A percentile compares a stretch with the other conserved stretches of the same genome.
phyloP scores from a whole-genome alignment of 2,113 vertebrate genomes.

The Orcinus orca region DNA sequence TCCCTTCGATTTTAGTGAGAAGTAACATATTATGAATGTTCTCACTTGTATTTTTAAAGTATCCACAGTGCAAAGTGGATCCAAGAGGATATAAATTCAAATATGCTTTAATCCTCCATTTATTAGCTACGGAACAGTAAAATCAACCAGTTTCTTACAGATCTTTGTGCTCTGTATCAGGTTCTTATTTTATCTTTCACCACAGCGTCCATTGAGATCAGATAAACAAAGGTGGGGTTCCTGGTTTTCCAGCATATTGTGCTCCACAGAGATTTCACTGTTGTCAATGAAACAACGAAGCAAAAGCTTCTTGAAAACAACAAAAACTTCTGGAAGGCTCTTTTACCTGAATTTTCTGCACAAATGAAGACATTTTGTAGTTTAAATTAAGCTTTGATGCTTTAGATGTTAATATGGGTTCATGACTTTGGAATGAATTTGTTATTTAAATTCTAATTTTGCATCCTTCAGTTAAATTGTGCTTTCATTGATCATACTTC shows the following conservation, averaged over 20 bases:
- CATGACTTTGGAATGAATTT: slow-evolving; percentile 87
- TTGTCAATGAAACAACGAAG: slow-evolving; percentile 87
- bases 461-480: slow-evolving; percentile 84
- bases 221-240: slow-evolving; percentile 80
- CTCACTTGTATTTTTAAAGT: slow-evolving; percentile 86
- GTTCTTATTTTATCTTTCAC: slow-evolving; percentile 84
- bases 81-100: slow-evolving; percentile 85
- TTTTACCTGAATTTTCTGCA: slow-evolving; percentile 85
- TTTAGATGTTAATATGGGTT: slow-evolving; percentile 84
- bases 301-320: slow-evolving; percentile 79
- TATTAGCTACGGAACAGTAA: slow-evolving; percentile 89
- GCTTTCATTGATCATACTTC: slow-evolving; percentile 82
- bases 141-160: slow-evolving; percentile 86
- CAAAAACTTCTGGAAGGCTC: slow-evolving; percentile 83
- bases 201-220: slow-evolving; percentile 81
- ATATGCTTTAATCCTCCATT: slow-evolving; percentile 80
- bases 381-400: slow-evolving; percentile 91
- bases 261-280: slow-evolving; percentile 82
- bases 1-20: slow-evolving; percentile 82
- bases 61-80: slow-evolving; percentile 84
- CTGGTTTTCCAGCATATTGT: slow-evolving; percentile 79
- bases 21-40: slow-evolving; percentile 86
- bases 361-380: slow-evolving; percentile 88
- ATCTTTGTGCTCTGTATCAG: slow-evolving; percentile 79
- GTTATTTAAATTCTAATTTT: slow-evolving; percentile 89